Conservation (phyloP, 2,797 vertebrate genomes). For the Molossus molossus region DNA sequence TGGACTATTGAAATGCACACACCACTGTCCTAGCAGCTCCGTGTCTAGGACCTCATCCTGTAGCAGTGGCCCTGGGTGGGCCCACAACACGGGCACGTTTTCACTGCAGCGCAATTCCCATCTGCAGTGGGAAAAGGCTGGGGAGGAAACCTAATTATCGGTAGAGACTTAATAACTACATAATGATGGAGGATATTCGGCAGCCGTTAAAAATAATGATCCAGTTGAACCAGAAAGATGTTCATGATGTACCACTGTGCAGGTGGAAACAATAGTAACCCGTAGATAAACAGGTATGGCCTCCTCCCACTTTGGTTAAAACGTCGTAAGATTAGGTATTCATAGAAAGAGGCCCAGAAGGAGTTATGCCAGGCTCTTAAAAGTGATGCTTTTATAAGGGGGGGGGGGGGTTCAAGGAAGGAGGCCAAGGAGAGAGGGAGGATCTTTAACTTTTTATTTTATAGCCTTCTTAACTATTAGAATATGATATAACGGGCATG, state of each 20-base stretch:
- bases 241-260: background rate
- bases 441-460: background rate
- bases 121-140: background rate
- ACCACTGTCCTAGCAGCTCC: background rate
- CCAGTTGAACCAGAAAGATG: background rate
- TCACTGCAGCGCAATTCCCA: background rate
- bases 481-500: background rate
- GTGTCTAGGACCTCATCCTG: background rate
- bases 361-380: background rate
- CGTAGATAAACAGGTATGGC: background rate
- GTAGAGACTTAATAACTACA: background rate
- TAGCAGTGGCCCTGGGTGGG: background rate
- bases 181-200: background rate
- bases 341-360: background rate
- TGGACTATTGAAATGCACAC: background rate
- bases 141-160: background rate
- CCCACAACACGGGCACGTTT: background rate
- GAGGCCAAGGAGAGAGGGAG: background rate
- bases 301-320: constrained; percentile 5
- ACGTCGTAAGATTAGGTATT: background rate
- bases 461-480: background rate
- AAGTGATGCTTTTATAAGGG: background rate
- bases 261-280: background rate
- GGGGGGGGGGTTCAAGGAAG: background rate
- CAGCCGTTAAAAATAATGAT: constrained; percentile 48